These are phyloP conservation scores for Myotis myotis DNA, from an alignment of 2,797 vertebrate species.

Conservation along the genomic window DNA sequence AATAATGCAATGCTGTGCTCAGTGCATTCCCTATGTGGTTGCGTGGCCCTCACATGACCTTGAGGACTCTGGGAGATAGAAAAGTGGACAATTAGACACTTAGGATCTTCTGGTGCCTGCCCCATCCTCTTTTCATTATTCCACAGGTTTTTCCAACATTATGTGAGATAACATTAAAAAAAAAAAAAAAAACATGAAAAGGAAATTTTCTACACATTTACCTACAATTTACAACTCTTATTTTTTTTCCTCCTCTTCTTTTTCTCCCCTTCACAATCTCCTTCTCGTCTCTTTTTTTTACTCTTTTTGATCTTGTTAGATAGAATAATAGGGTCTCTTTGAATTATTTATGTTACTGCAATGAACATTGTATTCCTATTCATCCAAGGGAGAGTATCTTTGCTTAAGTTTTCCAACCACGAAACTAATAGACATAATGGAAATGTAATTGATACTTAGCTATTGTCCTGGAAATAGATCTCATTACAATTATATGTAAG, in stretches of 20 bases:
- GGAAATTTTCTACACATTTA: neutral
- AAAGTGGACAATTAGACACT: neutral
- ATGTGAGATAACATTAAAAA: neutral
- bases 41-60: neutral
- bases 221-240: neutral
- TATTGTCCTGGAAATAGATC: slow-evolving; percentile 67
- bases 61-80: neutral
- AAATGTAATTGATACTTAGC: slow-evolving; percentile 54
- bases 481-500: slow-evolving; percentile 64
- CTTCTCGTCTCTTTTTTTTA: neutral
- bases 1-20: neutral
- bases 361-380: slow-evolving; percentile 19
- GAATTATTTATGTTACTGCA: slow-evolving; percentile 26
- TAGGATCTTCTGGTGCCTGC: neutral
- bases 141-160: neutral
- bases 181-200: neutral
- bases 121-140: neutral
- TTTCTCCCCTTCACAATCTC: neutral
- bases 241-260: neutral
- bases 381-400: slow-evolving; percentile 46
- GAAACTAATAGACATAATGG: slow-evolving; percentile 44
- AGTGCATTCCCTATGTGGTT: neutral
- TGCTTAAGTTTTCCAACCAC: slow-evolving; percentile 32
- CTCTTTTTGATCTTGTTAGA: slow-evolving; percentile 4
- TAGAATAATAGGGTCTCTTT: neutral